Conservation (phyloP, 2,797 vertebrate species). For the Gorsachius magnificus region DNA sequence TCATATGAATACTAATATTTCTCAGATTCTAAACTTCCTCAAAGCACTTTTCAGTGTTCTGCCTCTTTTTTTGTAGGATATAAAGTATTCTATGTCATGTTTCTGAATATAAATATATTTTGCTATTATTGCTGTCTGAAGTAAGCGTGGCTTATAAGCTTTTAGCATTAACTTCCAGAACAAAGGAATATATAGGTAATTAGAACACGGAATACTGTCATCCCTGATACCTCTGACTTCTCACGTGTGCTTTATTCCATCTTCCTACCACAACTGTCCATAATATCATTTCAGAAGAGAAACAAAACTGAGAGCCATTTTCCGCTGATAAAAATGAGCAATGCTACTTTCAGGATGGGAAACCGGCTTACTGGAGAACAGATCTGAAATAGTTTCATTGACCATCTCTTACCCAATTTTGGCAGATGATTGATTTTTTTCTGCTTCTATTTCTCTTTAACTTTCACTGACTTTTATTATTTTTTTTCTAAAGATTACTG, state of each 20-base stretch:
- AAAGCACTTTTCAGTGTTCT: not conserved
- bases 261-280: not conserved
- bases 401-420: not conserved
- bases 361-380: conserved; percentile 2
- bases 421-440: not conserved
- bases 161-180: not conserved
- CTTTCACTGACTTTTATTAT: not conserved
- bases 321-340: not conserved
- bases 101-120: not conserved
- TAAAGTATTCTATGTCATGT: not conserved
- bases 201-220: not conserved
- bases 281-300: not conserved
- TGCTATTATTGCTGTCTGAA: not conserved
- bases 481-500: not conserved
- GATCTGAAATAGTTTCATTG: conserved; percentile 20
- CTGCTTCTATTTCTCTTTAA: not conserved
- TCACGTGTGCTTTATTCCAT: not conserved
- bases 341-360: not conserved
- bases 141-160: not conserved
- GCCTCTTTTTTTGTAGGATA: accelerated
- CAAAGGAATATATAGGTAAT: not conserved
- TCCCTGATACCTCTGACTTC: not conserved
- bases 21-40: not conserved
- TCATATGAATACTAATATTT: not conserved
- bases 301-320: not conserved